These are phyloP conservation scores for Pogonognathellus flavescens DNA, from an alignment of 1,140 invertebrate genomes.

Conservation along the genomic window DNA sequence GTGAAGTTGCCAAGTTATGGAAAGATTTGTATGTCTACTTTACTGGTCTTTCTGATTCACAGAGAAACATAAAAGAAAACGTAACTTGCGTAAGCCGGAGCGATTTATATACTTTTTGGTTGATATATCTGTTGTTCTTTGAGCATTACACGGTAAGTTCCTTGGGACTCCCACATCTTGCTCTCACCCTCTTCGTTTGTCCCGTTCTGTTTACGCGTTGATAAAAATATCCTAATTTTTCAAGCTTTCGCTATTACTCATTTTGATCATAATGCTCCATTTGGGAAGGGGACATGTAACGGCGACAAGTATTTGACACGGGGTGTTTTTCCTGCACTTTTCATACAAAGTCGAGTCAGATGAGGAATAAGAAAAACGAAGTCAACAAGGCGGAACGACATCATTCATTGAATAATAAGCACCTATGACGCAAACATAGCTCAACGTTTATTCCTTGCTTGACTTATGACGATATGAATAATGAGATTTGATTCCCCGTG, in stretches of 20 bases:
- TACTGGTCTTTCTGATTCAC: too few species aligned
- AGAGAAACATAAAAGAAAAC: too few species aligned
- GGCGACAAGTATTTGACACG: constrained; percentile 25
- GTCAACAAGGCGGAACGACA: constrained; percentile 5
- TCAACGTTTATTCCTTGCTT: constrained; percentile 25
- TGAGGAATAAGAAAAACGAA: neutral
- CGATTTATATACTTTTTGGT: too few species aligned
- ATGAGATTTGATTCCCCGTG: constrained; percentile 34
- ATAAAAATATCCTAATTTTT: constrained; percentile 46
- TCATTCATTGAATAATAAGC: constrained; percentile 32
- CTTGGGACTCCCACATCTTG: neutral
- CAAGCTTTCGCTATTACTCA: constrained; percentile 46
- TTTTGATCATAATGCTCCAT: constrained; percentile 20
- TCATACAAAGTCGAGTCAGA: neutral
- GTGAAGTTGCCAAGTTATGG: too few species aligned
- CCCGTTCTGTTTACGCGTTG: constrained; percentile 22
- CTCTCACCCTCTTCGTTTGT: neutral
- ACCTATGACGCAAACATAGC: neutral
- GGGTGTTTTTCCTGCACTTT: constrained; percentile 11
- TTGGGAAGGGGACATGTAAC: constrained; percentile 3
- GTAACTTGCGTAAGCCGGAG: too few species aligned
- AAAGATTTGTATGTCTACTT: too few species aligned
- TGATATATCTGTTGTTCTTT: too few species aligned
- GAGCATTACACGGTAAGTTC: too few species aligned
- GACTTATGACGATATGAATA: constrained; percentile 4